These are phyloP conservation scores for Neelides sp. DNA, from an alignment of 1,140 invertebrate genomes.

Conservation along the genomic window DNA sequence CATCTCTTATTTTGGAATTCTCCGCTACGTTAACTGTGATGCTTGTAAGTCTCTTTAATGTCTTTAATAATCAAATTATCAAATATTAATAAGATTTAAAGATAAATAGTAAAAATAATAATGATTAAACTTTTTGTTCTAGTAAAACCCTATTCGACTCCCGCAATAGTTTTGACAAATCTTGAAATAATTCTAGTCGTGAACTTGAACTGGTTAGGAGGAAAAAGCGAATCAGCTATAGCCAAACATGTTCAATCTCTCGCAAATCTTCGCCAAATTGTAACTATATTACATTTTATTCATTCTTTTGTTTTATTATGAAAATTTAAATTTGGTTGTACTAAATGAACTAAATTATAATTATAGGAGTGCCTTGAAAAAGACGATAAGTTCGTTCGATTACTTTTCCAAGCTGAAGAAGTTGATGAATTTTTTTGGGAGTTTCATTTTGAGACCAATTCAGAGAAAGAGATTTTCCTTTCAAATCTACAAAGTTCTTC, in stretches of 20 bases:
- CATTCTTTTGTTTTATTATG: not conserved
- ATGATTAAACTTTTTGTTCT: conserved; percentile 3
- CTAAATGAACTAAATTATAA: no score
- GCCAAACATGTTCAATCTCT: conserved; percentile 10
- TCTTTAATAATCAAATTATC: not conserved
- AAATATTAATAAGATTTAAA: conserved; percentile 1
- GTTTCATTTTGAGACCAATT: conserved; percentile 23
- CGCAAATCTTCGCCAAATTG: conserved; percentile 23
- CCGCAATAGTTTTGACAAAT: conserved; percentile 23
- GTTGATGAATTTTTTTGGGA: conserved; percentile 15
- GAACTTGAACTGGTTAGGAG: conserved; percentile 21
- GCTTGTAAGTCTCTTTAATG: conserved; percentile 12
- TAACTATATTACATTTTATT: conserved; percentile 4
- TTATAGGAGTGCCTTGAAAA: conserved; percentile 24
- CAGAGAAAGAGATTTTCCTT: conserved; percentile 17
- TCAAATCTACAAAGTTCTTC: conserved; percentile 7
- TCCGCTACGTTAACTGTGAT: conserved; percentile 19
- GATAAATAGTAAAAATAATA: not conserved
- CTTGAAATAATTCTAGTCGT: conserved; percentile 20
- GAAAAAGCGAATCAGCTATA: conserved; percentile 7
- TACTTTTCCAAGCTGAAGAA: conserved; percentile 16
- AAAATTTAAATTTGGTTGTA: no score
- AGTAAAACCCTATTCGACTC: conserved; percentile 23
- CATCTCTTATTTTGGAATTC: conserved; percentile 26
- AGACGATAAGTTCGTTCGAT: conserved; percentile 15